Percentiles rank a stretch among this genome's conserved stretches.
Conservation (phyloP, 1,140 invertebrate genomes). For the Sitophilus oryzae region DNA sequence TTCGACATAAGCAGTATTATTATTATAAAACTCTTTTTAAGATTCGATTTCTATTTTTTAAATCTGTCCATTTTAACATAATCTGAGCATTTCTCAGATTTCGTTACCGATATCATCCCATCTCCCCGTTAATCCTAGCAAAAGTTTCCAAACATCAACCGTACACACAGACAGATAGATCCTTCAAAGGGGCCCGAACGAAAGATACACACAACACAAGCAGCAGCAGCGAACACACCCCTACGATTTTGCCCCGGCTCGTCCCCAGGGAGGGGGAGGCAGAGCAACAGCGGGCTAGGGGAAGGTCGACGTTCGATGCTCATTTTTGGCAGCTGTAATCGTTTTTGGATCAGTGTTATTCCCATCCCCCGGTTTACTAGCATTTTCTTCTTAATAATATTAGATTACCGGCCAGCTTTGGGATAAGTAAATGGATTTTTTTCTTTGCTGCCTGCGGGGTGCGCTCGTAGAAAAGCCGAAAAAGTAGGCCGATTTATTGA, state of each 20-base stretch:
- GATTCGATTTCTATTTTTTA: no score
- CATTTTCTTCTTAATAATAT: constrained; percentile 41
- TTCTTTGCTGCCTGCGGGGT: no score
- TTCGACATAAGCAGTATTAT: no score
- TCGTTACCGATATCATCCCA: no score
- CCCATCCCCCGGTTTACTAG: constrained; percentile 41
- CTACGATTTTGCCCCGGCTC: no score
- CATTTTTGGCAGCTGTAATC: constrained; percentile 47
- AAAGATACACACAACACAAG: no score
- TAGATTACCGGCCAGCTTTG: constrained; percentile 38
- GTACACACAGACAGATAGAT: neutral
- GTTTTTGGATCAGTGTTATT: constrained; percentile 46
- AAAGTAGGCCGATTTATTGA: no score
- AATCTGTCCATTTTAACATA: no score
- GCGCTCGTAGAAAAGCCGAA: no score
- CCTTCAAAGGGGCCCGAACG: no score
- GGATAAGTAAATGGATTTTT: constrained; percentile 25
- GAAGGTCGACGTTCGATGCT: constrained; percentile 31
- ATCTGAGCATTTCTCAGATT: neutral
- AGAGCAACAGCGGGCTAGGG: constrained; percentile 33
- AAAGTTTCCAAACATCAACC: neutral
- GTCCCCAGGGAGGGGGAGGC: constrained; percentile 20
- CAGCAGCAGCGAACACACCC: no score
- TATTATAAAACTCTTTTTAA: no score
- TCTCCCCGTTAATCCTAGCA: neutral